phyloP scores from a whole-genome alignment of 1,140 invertebrate species.

The Cryptotermes secundus region DNA sequence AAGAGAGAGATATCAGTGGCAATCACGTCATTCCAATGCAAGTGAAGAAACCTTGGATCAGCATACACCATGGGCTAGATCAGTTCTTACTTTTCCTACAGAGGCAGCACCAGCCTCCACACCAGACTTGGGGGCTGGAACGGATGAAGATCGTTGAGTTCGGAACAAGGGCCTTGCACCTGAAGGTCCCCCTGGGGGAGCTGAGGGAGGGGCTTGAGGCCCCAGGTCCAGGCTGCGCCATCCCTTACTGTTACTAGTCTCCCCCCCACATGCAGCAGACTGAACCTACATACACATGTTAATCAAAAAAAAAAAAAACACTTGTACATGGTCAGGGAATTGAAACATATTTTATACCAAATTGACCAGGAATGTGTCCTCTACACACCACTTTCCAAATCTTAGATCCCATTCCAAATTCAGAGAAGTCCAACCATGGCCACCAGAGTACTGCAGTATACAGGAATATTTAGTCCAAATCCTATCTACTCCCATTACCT shows the following conservation, averaged over 20 bases:
- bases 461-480: too few species aligned
- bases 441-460: neutral
- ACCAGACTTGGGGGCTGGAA: constrained; percentile 61
- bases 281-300: constrained; percentile 13
- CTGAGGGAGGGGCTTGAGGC: constrained; percentile 47
- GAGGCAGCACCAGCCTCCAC: constrained; percentile 37
- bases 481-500: too few species aligned
- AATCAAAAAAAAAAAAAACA: neutral
- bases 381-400: neutral
- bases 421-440: neutral
- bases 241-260: constrained; percentile 43
- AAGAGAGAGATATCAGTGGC: neutral
- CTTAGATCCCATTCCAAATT: neutral
- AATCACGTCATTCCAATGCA: constrained; percentile 10
- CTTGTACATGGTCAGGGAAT: neutral
- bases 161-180: constrained; percentile 79
- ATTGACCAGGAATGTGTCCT: too few species aligned
- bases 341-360: neutral
- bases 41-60: neutral
- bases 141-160: constrained; percentile 87
- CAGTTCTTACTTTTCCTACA: constrained; percentile 37
- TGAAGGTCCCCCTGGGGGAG: constrained; percentile 36
- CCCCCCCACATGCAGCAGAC: constrained; percentile 17
- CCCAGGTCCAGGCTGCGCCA: constrained; percentile 66
- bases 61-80: constrained; percentile 6